Base-by-base conservation (phyloP, 2,797 vertebrate species). In the Carapus acus region DNA sequence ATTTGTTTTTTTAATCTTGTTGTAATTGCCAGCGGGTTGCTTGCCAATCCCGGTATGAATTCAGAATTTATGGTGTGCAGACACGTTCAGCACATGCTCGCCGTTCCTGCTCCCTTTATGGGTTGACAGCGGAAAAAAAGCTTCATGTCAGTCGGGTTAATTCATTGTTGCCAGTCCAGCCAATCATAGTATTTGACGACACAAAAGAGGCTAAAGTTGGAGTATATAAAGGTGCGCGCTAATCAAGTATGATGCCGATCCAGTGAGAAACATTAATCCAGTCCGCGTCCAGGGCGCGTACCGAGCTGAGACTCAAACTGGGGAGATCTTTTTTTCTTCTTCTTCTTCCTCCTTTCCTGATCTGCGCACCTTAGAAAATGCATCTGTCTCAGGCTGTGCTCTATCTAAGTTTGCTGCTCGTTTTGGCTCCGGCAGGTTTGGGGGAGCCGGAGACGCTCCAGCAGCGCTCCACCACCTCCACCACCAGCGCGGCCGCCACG, bases 141-240 rank as follows among this genome's bases (percentile, higher is more conserved):
- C 89, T 87, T 89, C 87, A 87, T 83, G 88, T 88, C 89, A 90
- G 90, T 93, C 91, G 90, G 89, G 87, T 83, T 90, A 88, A 91
- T 91, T 93, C 92, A 92, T 93, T 94, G 92, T 94, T 90, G 89
- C 86, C 87, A 82, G 85, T 85, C 84, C 89, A 94, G 91, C 95
- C 94, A 98, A 98, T 97, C 92, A 74, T 89, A 69, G 90, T 83
- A 79, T 90, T 88, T 88, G 91, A 94, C 91, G 92, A 91, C 92
- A 93, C 84, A 90, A 83, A 82, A 91, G 89, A 88, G 89, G 88
- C 90, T 87, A 88, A 91, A 92, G 88, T 91, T 86, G 88, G 86
- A 86, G 90, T 97, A 98, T 98, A 98, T 95, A 91, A 96, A 93
- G 91, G 87, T 83, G 89, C 82, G 90, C 90, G 88, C 90, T 88